A percentile compares a stretch with the other conserved stretches of the same genome.
Evolutionary conservation across 37 sponge, comb jelly and placozoan species (phyloP).

Genomic region (Spongia lamella): DNA sequence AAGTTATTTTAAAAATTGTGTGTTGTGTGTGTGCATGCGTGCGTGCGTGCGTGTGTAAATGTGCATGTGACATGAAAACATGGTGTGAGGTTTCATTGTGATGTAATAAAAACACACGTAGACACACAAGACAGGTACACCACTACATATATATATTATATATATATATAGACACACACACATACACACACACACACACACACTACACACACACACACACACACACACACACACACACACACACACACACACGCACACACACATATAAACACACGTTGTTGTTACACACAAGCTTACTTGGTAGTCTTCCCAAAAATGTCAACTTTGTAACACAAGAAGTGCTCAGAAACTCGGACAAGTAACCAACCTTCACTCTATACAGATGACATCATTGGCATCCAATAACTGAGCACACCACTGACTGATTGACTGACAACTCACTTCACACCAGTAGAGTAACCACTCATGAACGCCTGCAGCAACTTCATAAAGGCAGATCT

Average conservation of each 20-base stretch:
- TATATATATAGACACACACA: too few relatives aligned
- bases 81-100: background rate
- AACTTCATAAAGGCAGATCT: conserved; percentile 65
- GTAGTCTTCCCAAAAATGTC: conserved; percentile 48
- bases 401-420: background rate
- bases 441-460: conserved; percentile 71
- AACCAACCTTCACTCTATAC: conserved; percentile 57
- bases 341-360: conserved; percentile 60
- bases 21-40: too few relatives aligned
- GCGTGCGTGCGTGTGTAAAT: too few relatives aligned
- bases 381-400: background rate
- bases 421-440: background rate
- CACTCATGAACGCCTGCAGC: conserved; percentile 44
- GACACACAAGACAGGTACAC: too few relatives aligned
- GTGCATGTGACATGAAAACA: too few relatives aligned
- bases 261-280: background rate
- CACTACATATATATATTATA: too few relatives aligned
- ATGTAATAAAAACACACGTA: background rate
- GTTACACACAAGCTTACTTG: too few relatives aligned
- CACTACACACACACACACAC: too few relatives aligned
- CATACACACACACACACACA: too few relatives aligned
- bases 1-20: too few relatives aligned
- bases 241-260: too few relatives aligned
- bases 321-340: conserved; percentile 76
- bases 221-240: too few relatives aligned